These are phyloP conservation scores for Rhagoletis pomonella DNA, from an alignment of 1,140 invertebrate species.

Conservation along the genomic window DNA sequence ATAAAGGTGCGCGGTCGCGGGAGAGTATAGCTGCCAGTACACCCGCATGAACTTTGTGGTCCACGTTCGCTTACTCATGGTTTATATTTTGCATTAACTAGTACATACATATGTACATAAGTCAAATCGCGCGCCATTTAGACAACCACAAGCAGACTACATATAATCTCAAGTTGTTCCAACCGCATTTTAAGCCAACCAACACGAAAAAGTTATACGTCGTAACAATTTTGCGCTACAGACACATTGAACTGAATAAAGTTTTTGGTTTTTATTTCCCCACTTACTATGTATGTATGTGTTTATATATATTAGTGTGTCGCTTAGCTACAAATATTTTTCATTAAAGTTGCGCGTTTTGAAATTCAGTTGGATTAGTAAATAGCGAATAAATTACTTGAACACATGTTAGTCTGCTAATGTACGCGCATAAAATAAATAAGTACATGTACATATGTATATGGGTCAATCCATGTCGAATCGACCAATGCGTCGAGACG, in stretches of 20 bases:
- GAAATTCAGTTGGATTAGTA: background rate
- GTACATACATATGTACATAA: background rate
- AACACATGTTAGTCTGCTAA: no score
- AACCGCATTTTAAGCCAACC: slow-evolving; percentile 14
- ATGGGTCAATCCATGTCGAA: no score
- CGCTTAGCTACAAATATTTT: background rate
- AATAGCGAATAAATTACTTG: background rate
- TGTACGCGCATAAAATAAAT: no score
- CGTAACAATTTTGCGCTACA: background rate
- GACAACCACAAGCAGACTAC: slow-evolving; percentile 19
- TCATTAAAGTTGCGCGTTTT: slow-evolving; percentile 26
- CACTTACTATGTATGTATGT: background rate
- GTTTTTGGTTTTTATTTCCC: background rate
- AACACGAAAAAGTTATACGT: slow-evolving; percentile 1
- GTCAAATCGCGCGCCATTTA: slow-evolving; percentile 27
- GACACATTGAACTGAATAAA: background rate
- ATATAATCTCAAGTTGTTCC: background rate
- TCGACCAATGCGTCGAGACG: no score
- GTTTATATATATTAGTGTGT: background rate
- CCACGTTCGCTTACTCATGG: background rate
- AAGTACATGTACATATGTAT: no score
- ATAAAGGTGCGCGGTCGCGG: background rate
- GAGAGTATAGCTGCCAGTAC: background rate
- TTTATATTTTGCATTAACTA: slow-evolving; percentile 8
- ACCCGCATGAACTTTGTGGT: background rate